A percentile compares a stretch with the other conserved stretches of the same genome.
Conservation (phyloP, 2,888 invertebrate species). For the Ophraella communa region DNA sequence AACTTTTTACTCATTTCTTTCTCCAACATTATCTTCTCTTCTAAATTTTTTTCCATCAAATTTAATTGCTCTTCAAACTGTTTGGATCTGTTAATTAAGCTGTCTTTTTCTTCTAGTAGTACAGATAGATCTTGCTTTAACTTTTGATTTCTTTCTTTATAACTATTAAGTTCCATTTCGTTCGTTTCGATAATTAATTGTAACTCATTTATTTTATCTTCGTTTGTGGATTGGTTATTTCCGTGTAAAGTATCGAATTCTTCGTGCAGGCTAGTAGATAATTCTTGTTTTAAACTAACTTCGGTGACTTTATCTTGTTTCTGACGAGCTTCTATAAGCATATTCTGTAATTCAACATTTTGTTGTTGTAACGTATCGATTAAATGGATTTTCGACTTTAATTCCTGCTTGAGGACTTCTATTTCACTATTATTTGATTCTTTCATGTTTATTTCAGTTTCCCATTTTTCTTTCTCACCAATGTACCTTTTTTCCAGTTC, state of each 20-base stretch:
- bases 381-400: slow-evolving; percentile 46
- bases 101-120: slow-evolving; percentile 68
- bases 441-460: slow-evolving; percentile 49
- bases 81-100: slow-evolving; percentile 68
- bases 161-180: slow-evolving; percentile 70
- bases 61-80: slow-evolving; percentile 68
- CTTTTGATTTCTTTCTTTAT: slow-evolving; percentile 68
- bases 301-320: slow-evolving; percentile 52
- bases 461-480: slow-evolving; percentile 52
- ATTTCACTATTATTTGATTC: slow-evolving; percentile 33
- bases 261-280: slow-evolving; percentile 47
- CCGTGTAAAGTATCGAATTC: slow-evolving; percentile 37
- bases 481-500: slow-evolving; percentile 66
- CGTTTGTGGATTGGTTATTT: slow-evolving; percentile 52
- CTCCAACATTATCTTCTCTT: slow-evolving; percentile 68
- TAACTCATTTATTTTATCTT: slow-evolving; percentile 77
- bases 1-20: slow-evolving; percentile 70
- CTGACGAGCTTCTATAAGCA: slow-evolving; percentile 40
- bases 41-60: slow-evolving; percentile 61
- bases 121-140: slow-evolving; percentile 71
- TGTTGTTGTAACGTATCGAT: slow-evolving; percentile 54
- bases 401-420: slow-evolving; percentile 34
- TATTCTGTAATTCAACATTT: slow-evolving; percentile 53
- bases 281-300: slow-evolving; percentile 48
- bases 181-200: slow-evolving; percentile 77